Evolutionary conservation across 2,888 invertebrate species (phyloP).

Genomic region (Augochlorella aurata): DNA sequence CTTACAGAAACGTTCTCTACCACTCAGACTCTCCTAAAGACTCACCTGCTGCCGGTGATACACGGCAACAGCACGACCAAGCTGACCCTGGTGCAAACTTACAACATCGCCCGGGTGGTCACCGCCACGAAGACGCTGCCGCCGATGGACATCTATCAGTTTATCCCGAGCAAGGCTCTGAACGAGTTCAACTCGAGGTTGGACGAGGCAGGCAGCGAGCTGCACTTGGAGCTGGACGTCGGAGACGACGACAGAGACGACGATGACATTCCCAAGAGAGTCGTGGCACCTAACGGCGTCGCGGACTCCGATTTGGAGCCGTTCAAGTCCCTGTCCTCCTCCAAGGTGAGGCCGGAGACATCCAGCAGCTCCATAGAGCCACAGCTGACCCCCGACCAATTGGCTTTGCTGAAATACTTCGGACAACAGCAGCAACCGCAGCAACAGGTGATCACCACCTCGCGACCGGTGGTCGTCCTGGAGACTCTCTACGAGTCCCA

Average conservation of each 20-base stretch:
- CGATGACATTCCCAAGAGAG: conserved; percentile 79
- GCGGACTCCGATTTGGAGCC: conserved; percentile 88
- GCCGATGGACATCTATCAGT: conserved; percentile 93
- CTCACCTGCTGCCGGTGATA: conserved; percentile 93
- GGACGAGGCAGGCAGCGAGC: conserved; percentile 94
- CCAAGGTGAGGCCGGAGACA: conserved; percentile 83
- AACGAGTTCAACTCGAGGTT: conserved; percentile 94
- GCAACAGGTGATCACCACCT: conserved; percentile 89
- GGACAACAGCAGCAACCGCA: conserved; percentile 85
- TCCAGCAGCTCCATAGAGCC: conserved; percentile 79
- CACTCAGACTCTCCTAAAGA: conserved; percentile 93
- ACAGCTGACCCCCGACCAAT: conserved; percentile 87
- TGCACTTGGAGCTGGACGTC: conserved; percentile 93
- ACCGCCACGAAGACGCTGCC: conserved; percentile 95
- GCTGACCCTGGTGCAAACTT: conserved; percentile 94
- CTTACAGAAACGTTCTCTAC: conserved; percentile 95
- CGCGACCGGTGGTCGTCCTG: conserved; percentile 88
- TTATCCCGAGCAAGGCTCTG: conserved; percentile 92
- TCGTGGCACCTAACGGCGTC: conserved; percentile 83
- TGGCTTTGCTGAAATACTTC: conserved; percentile 88
- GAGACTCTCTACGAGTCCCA: conserved; percentile 93
- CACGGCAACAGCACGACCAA: conserved; percentile 89
- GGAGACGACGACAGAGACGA: conserved; percentile 88
- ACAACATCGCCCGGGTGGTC: conserved; percentile 92
- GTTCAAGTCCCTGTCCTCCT: conserved; percentile 85